Evolutionary conservation across 2,888 invertebrate genomes (phyloP).

Genomic region (Pachymerium ferrugineum): DNA sequence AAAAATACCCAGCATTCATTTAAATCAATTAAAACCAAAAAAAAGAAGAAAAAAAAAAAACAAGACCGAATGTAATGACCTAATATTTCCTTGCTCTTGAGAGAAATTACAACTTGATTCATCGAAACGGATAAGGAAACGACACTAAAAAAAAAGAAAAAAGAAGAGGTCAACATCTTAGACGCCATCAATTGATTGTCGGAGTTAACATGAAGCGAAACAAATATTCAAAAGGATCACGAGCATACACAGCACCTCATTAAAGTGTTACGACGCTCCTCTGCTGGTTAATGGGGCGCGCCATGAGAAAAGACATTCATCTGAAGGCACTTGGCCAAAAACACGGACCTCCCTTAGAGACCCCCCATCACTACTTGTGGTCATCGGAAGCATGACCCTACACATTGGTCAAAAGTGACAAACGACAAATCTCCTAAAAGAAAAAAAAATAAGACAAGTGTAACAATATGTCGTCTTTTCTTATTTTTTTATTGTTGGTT

Average conservation of each 20-base stretch:
- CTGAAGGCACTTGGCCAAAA: background rate
- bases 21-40: too few relatives aligned
- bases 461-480: background rate
- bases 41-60: too few relatives aligned
- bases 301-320: background rate
- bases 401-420: slow-evolving; percentile 8
- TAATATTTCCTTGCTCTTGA: too few relatives aligned
- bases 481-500: too few relatives aligned
- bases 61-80: too few relatives aligned
- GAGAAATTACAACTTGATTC: background rate
- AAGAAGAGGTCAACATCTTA: background rate
- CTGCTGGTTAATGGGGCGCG: background rate
- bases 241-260: slow-evolving; percentile 13
- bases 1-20: too few relatives aligned
- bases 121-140: background rate
- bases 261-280: background rate
- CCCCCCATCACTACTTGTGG: background rate
- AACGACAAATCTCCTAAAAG: background rate
- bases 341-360: background rate
- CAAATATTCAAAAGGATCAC: slow-evolving; percentile 2
- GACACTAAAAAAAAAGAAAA: background rate
- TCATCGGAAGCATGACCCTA: slow-evolving; percentile 8
- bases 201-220: background rate
- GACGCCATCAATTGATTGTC: background rate
- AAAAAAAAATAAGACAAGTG: background rate